phyloP scores from a whole-genome alignment of 2,797 vertebrate genomes.

The Melanotaenia parkinsoni region DNA sequence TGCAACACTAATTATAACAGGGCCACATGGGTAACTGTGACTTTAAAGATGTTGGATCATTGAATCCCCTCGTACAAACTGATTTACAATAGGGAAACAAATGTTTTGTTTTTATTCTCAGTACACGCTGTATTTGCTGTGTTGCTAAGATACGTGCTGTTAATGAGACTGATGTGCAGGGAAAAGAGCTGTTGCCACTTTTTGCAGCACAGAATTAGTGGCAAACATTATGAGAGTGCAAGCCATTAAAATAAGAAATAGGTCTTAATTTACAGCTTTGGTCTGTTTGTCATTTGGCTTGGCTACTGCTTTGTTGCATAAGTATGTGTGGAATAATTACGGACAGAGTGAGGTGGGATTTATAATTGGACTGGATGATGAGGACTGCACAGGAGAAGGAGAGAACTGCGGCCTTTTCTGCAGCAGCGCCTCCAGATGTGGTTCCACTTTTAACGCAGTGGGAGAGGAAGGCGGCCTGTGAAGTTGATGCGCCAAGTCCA shows the following conservation, averaged over 20 bases:
- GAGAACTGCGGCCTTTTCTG: conserved; percentile 41
- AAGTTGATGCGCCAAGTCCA: conserved; percentile 60
- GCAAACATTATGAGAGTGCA: conserved; percentile 82
- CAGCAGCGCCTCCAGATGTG: conserved; percentile 72
- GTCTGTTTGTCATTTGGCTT: conserved; percentile 86
- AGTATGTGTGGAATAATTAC: conserved; percentile 80
- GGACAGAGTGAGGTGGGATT: conserved; percentile 76
- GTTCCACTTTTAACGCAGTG: conserved; percentile 75
- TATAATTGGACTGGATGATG: conserved; percentile 69
- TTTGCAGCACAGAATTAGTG: conserved; percentile 77
- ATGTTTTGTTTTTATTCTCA: conserved; percentile 45
- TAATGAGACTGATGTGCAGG: conserved; percentile 63
- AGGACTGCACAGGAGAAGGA: conserved; percentile 35
- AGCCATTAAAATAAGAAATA: conserved; percentile 78
- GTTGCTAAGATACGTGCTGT: conserved; percentile 76
- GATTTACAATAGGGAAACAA: conserved; percentile 65
- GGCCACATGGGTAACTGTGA: conserved; percentile 45
- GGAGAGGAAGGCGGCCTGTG: conserved; percentile 66
- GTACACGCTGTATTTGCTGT: conserved; percentile 75
- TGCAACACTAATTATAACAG: conserved; percentile 50
- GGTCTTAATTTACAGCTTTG: conserved; percentile 81
- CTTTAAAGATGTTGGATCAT: conserved; percentile 69
- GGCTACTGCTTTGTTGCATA: conserved; percentile 83
- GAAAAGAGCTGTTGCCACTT: conserved; percentile 71
- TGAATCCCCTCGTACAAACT: conserved; percentile 59